These are phyloP conservation scores for Microcebus griseorufus DNA, from an alignment of 2,113 vertebrate genomes.

Conservation along the genomic window DNA sequence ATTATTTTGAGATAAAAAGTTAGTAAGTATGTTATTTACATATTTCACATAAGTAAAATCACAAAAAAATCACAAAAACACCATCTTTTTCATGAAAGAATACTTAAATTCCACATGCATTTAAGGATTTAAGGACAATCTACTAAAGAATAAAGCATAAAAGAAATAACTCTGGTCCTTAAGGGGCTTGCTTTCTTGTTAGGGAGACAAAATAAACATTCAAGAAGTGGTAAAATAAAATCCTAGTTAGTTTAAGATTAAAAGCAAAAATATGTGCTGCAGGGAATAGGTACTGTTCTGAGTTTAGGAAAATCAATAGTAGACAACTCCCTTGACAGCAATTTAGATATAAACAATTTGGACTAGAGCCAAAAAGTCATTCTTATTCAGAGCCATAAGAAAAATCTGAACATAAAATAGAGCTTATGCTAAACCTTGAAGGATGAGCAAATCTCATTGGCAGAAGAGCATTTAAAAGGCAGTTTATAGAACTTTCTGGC, in stretches of 20 bases:
- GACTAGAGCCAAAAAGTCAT: not conserved
- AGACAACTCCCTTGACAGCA: conserved; percentile 3
- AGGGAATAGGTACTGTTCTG: not conserved
- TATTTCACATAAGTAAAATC: conserved; percentile 36
- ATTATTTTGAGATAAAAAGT: not conserved
- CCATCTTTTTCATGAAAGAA: not conserved
- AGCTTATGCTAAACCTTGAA: not conserved
- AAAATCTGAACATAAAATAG: not conserved
- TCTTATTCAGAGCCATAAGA: not conserved
- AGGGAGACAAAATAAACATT: not conserved
- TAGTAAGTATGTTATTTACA: not conserved
- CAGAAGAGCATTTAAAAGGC: not conserved
- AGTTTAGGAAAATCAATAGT: conserved; percentile 32
- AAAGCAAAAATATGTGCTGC: not conserved
- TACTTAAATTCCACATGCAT: not conserved
- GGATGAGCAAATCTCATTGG: not conserved
- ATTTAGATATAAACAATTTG: conserved; percentile 11
- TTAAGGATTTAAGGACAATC: not conserved
- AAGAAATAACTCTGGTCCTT: not conserved
- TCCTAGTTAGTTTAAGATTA: not conserved
- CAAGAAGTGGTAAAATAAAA: not conserved
- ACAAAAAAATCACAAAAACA: not conserved
- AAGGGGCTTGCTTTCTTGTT: not conserved
- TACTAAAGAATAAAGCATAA: not conserved
- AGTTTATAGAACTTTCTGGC: not conserved